phyloP scores from a whole-genome alignment of 92 coral and sea anemone species.

The Actinostola sp. region DNA sequence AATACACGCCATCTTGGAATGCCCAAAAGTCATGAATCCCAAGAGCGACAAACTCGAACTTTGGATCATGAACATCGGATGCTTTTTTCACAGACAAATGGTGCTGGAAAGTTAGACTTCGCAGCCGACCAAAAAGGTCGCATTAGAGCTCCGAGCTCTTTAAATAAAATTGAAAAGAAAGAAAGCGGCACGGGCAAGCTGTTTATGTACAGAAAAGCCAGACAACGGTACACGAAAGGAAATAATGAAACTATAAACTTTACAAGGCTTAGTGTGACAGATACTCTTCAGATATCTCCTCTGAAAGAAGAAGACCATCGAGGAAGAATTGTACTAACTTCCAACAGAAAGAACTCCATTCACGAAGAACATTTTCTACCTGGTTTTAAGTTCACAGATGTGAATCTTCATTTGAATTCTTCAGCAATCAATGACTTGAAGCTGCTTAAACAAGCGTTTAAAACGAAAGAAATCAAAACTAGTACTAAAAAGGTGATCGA shows the following conservation, averaged over 20 bases:
- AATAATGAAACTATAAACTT: background rate
- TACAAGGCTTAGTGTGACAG: conserved; percentile 21
- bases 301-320: conserved; percentile 22
- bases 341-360: background rate
- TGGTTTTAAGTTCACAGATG: conserved; percentile 22
- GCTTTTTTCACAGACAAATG: background rate
- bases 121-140: background rate
- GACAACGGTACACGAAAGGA: too few species aligned
- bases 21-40: conserved; percentile 22
- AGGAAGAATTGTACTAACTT: conserved; percentile 30
- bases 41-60: background rate
- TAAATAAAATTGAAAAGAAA: background rate
- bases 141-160: background rate
- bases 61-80: background rate
- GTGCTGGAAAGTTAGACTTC: background rate
- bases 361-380: conserved; percentile 28
- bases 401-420: conserved; percentile 19
- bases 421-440: conserved; percentile 11
- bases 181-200: background rate
- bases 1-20: conserved; percentile 39
- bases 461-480: conserved; percentile 4
- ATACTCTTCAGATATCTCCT: conserved; percentile 20
- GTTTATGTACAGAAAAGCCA: conserved; percentile 23
- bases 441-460: conserved; percentile 21
- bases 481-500: conserved; percentile 16